Base-by-base conservation (phyloP, 2,888 invertebrate species). In the Lepidocyrtoides sp. region DNA sequence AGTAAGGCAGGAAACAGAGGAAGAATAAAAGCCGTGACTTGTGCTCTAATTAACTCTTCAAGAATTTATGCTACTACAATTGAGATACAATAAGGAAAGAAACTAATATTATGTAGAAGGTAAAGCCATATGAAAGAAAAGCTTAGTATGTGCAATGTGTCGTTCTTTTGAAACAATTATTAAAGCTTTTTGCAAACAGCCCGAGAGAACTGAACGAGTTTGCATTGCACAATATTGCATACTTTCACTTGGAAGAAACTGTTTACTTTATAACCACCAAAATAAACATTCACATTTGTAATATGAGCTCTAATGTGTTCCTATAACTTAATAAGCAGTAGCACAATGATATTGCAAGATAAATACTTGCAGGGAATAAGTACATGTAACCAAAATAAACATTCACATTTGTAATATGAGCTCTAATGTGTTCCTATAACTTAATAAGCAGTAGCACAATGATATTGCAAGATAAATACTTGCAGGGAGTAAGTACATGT, bases 11-110 rank as follows among this genome's bases (percentile, higher is more conserved):
- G 32, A 32, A 36, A 60, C 36, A 57, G 20, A 81, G 12, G 20
- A 36, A 32, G 36, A 32, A 86, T 54, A 36, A 10, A 36, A 32
- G 86, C 87, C 63, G 87, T 87, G 87, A 81, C 88, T 69, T 4
- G 66, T 81, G 88, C 54, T 54, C 88, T 88, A 88, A 81, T 88
- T 88, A 81, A 88, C 87, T 87, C 75, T 77, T 77, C 77, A 87
- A 77, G 77, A 87, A 87, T 87, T 87, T 87, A 87, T 87, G 87
- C 44, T 87, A 44, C 77, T 87, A 60, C 77, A 79, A 79, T 63
- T 77, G 87, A 87, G 87, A 63, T 75, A 75, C 41, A 36, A 36
- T 36, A 36, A 36, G 36, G 7, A 36, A 36, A 36, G 7, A 36
- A 36, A n/a, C n/a, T n/a, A n/a, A n/a, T n/a, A n/a, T n/a, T n/a